Conservation (phyloP, 1,140 invertebrate species). For the Philaenus spumarius region DNA sequence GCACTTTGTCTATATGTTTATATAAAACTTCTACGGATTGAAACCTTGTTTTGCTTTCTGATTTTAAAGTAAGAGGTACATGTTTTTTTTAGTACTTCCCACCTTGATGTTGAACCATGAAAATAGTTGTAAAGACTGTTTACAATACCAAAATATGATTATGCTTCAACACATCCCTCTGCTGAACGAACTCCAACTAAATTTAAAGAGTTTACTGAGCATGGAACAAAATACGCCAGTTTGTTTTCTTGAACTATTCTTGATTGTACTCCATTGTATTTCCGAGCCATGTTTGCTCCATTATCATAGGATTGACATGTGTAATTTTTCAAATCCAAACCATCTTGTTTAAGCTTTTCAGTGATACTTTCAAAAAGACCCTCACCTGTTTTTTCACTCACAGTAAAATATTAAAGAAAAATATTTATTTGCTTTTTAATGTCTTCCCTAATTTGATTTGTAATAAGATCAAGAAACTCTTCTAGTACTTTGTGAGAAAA, state of each 20-base stretch:
- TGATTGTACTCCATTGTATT: constrained; percentile 31
- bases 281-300: constrained; percentile 32
- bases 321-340: constrained; percentile 24
- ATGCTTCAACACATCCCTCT: background rate
- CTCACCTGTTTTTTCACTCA: constrained; percentile 19
- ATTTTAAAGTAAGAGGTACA: background rate
- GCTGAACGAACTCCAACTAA: constrained; percentile 18
- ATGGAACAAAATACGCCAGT: too few relatives aligned
- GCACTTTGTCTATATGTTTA: background rate
- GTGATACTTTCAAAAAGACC: constrained; percentile 19
- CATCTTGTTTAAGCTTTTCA: constrained; percentile 18
- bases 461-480: too few relatives aligned
- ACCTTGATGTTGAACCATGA: background rate
- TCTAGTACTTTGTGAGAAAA: too few relatives aligned
- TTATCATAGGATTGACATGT: constrained; percentile 35
- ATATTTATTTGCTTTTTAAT: too few relatives aligned
- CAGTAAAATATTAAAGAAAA: too few relatives aligned
- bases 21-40: background rate
- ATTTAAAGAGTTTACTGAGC: constrained; percentile 23
- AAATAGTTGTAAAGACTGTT: background rate
- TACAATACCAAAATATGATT: too few relatives aligned
- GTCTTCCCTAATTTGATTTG: too few relatives aligned
- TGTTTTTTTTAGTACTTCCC: constrained; percentile 1
- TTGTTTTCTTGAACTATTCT: constrained; percentile 22
- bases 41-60: background rate